phyloP scores from a whole-genome alignment of 2,797 vertebrate genomes.

The Poecile montanus region DNA sequence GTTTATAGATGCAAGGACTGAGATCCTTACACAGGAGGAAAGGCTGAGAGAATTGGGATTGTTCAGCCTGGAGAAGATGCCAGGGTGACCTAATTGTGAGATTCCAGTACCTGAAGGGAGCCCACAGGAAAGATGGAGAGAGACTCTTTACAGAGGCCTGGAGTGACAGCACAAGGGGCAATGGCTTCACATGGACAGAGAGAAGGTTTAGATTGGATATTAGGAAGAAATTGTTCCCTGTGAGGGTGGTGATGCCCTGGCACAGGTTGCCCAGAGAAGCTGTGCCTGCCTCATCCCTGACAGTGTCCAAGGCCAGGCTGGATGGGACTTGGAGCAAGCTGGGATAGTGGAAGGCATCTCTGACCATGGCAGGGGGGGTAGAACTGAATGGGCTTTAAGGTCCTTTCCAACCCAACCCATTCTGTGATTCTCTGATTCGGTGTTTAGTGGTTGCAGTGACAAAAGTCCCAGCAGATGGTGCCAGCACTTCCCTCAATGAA shows the following conservation, averaged over 20 bases:
- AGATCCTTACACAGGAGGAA: neutral
- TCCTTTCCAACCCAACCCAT: neutral
- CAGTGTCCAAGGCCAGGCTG: neutral
- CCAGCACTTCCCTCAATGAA: neutral
- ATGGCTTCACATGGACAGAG: neutral
- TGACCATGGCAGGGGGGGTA: neutral
- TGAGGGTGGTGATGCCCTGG: neutral
- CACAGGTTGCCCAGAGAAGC: neutral
- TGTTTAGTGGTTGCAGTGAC: neutral
- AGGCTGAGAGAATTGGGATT: neutral
- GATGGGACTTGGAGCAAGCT: neutral
- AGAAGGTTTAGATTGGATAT: fast-evolving
- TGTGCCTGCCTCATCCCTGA: neutral
- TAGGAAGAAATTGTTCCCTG: neutral
- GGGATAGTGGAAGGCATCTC: too few species aligned
- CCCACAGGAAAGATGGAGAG: neutral
- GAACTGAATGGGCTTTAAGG: neutral
- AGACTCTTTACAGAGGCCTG: neutral
- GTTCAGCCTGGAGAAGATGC: neutral
- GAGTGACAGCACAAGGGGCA: neutral
- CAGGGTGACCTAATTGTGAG: fast-evolving
- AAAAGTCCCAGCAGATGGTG: conserved; percentile 15
- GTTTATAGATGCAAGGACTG: neutral
- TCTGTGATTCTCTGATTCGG: neutral
- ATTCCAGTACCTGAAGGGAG: fast-evolving